Conservation (phyloP, 2,797 vertebrate genomes). For the Xiphorhynchus erythropygius region DNA sequence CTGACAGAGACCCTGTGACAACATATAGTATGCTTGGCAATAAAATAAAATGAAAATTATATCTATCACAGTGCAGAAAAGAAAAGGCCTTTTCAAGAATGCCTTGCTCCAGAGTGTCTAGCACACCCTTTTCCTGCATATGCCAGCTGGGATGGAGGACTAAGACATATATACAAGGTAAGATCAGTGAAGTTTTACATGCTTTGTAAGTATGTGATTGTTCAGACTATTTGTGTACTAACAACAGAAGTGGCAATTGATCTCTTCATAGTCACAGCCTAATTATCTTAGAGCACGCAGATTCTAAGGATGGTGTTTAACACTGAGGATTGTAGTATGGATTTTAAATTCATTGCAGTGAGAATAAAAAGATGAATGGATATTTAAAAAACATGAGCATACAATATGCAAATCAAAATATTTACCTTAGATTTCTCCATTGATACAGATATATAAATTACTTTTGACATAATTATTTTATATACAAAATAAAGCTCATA, state of each 20-base stretch:
- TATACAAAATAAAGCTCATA: neutral
- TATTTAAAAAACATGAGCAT: constrained; percentile 13
- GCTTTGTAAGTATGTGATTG: neutral
- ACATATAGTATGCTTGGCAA: neutral
- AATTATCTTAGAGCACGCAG: neutral
- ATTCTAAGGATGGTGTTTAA: neutral
- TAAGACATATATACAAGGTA: neutral
- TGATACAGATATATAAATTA: neutral
- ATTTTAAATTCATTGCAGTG: constrained; percentile 11
- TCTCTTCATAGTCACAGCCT: neutral
- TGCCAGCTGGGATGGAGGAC: neutral
- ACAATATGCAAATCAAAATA: constrained; percentile 15
- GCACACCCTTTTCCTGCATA: neutral
- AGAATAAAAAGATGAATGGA: neutral
- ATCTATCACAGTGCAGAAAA: neutral
- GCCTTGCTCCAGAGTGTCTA: neutral
- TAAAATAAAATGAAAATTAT: neutral
- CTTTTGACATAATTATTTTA: constrained; percentile 19
- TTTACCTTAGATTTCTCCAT: constrained; percentile 1
- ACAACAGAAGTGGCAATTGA: neutral
- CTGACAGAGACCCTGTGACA: neutral
- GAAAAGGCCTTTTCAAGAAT: neutral
- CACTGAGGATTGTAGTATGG: neutral
- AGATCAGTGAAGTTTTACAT: neutral
- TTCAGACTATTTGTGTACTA: neutral